Conservation (phyloP, 2,113 vertebrate species). For the Myrmophylax atrothorax region DNA sequence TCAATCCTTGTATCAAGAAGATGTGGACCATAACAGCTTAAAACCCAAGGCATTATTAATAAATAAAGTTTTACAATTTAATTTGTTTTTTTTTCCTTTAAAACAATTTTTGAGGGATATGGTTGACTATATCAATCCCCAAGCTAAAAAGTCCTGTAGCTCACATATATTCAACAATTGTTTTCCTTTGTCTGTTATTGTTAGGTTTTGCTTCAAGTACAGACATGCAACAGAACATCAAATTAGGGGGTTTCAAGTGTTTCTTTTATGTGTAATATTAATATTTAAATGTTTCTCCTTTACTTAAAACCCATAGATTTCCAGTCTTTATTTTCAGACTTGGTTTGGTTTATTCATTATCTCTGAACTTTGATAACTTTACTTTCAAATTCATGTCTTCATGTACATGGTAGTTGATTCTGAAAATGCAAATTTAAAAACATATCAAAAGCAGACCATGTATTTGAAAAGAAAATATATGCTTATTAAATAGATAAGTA, state of each 20-base stretch:
- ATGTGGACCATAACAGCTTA: neutral
- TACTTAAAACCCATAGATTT: neutral
- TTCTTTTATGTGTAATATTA: neutral
- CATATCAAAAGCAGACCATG: neutral
- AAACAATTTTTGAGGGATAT: neutral
- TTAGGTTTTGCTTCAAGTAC: neutral
- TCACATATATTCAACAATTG: neutral
- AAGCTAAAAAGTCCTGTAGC: neutral
- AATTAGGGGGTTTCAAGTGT: neutral
- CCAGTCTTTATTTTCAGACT: neutral
- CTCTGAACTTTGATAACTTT: neutral
- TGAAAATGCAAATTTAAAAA: neutral
- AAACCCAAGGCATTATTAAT: neutral
- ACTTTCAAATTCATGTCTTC: neutral
- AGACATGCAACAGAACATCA: neutral
- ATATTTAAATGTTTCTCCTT: neutral
- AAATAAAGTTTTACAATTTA: neutral
- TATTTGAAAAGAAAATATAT: neutral
- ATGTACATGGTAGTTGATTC: neutral
- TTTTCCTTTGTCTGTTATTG: neutral
- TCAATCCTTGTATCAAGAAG: neutral
- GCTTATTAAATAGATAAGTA: neutral
- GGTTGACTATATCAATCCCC: neutral
- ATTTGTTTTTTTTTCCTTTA: neutral
- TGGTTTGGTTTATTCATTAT: neutral